A percentile compares a stretch with the other conserved stretches of the same genome.
phyloP scores from a whole-genome alignment of 2,113 vertebrate species.

The Tupaia chinensis region DNA sequence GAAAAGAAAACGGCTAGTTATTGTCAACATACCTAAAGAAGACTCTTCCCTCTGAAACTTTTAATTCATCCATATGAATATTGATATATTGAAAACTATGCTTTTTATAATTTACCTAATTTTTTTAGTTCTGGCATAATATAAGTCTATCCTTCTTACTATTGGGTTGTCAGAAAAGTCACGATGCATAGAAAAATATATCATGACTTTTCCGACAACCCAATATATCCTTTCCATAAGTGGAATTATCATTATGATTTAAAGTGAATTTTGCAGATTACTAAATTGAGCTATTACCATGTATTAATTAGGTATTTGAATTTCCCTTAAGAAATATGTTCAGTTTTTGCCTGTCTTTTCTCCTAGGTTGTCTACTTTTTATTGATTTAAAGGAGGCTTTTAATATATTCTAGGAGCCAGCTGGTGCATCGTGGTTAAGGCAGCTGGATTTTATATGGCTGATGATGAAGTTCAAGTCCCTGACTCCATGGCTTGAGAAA shows the following conservation, averaged over 20 bases:
- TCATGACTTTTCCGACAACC: too few relatives aligned
- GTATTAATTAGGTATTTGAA: background rate
- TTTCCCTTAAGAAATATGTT: background rate
- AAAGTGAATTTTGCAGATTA: slow-evolving; percentile 9
- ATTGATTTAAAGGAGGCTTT: background rate
- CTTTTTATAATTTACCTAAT: background rate
- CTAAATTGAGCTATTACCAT: background rate
- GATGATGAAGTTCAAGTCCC: too few relatives aligned
- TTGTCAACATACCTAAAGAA: background rate
- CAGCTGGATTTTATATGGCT: too few relatives aligned
- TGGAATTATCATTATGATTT: background rate
- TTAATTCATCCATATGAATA: slow-evolving; percentile 37
- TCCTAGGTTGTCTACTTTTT: background rate
- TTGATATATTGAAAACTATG: background rate
- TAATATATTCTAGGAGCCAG: too few relatives aligned
- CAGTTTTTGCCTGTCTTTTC: slow-evolving; percentile 17
- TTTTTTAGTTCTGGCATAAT: background rate
- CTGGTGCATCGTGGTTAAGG: too few relatives aligned
- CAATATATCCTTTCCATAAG: background rate
- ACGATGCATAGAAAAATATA: too few relatives aligned
- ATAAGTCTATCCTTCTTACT: background rate
- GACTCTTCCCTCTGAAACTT: background rate
- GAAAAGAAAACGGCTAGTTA: background rate
- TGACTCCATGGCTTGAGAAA: too few relatives aligned
- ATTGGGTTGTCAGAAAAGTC: background rate